Base-by-base conservation (phyloP, 2,113 vertebrate genomes). In the Theristicus caerulescens region DNA sequence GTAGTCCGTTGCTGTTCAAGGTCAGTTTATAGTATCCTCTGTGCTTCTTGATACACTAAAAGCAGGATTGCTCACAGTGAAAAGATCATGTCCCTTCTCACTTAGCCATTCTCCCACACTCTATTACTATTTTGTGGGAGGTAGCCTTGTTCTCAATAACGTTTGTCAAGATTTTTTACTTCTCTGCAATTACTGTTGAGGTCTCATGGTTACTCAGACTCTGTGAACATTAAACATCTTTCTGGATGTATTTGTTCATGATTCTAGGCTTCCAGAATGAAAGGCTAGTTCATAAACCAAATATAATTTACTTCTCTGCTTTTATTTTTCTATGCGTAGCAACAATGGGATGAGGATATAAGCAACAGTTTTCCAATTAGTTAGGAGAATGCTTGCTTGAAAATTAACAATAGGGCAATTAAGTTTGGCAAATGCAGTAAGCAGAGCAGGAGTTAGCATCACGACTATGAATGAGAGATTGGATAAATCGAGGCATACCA, bases 401-500 rank as follows among this genome's bases (percentile, higher is more conserved):
- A 86, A 77, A 47, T 36, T 29, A 52, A 34, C 29, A 67, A 5
- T 7, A n/a, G 34, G 11, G 29, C 14, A 52, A 44, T 36, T 32
- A 40, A 54, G 1, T 64, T 32, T 84, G 51, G 17, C 21, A 44
- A 69, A 57, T 44, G 26, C 4, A 2, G 21, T 27, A 62, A 74
- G 25, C 55, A 70, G 55, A 46, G 25, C 17, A 64, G 36, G 51
- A 77, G 31, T 36, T 66, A 47, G 10, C n/a, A 40, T 29, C 4
- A 11, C 1, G 1, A 7, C 18, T 25, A 4, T 16, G 38, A 74
- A n/a, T 38, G 38, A 77, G 31, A 81, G 55, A 13, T 5, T 40
- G n/a, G 38, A n/a, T 72, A 70, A 71, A 71, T 65, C 0, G 0
- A 15, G 17, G 4, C 5, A 22, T 10, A 31, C 11, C 12, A 36